Conservation (phyloP, 2,888 invertebrate species). For the Sarcophaga carnaria region DNA sequence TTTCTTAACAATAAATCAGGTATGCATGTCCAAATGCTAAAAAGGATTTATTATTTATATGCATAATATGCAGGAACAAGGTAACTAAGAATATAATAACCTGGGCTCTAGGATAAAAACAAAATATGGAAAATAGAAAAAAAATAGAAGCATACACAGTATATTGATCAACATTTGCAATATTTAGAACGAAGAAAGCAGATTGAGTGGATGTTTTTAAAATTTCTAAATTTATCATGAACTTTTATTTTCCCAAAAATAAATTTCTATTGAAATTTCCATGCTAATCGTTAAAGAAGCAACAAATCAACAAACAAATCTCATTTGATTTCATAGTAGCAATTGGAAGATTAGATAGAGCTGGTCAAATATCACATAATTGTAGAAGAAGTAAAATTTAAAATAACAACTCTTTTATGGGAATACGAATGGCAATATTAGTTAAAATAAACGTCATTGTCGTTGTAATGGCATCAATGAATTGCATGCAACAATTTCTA, state of each 20-base stretch:
- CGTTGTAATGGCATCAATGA: no score
- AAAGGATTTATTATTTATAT: constrained; percentile 57
- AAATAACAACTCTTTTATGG: background rate
- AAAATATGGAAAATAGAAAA: background rate
- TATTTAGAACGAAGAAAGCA: background rate
- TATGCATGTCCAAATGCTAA: constrained; percentile 45
- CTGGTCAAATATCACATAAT: constrained; percentile 23
- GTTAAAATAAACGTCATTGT: background rate
- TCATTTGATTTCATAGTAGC: constrained; percentile 34
- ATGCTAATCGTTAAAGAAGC: background rate
- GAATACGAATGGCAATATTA: constrained; percentile 2
- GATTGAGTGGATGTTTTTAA: background rate
- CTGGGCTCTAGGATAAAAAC: background rate
- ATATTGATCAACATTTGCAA: constrained; percentile 35
- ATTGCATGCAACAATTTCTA: constrained; percentile 49
- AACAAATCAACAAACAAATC: constrained; percentile 1
- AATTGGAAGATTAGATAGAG: constrained; percentile 15
- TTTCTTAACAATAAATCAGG: constrained; percentile 51
- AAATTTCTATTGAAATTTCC: background rate
- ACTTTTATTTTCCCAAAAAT: no score
- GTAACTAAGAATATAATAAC: constrained; percentile 45
- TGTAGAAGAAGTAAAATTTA: background rate
- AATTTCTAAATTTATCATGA: background rate
- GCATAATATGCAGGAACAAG: constrained; percentile 26
- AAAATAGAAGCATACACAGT: background rate